Evolutionary conservation across 2,113 vertebrate species (phyloP), one percentile per base, ranked within the genome.

Genomic region (Lamprologus tigripictilis): DNA sequence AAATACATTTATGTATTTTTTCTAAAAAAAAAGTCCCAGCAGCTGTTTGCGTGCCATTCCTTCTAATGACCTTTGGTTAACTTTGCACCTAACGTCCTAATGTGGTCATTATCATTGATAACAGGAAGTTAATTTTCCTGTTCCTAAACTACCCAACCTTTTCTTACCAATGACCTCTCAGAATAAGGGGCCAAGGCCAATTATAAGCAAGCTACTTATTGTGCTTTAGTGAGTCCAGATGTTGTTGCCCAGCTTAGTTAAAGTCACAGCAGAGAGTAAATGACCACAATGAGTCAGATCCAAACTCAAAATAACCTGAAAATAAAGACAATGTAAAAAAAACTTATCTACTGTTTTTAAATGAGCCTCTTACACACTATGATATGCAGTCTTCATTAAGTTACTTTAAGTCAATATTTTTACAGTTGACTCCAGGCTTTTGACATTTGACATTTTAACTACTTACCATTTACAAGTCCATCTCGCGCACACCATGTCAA

Each of bases 81-180:
- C 84, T 93, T 94, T 96, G 88, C 91, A 92, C 89, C 92, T 95
- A 94, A 94, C 93, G 90, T 84, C 90, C 92, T 95, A 94, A 94
- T 94, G 92, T 83, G 40, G 90, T 88, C 92, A 92, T 96, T 93
- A 94, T 93, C 90, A 87, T 93, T 86, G 93, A 96, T 96, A 96
- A 96, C 96, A 96, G 96, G 96, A 96, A 96, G 95, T 94, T 92
- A 90, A 96, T 96, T 94, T 96, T 95, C 94, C 90, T 94, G 91
- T 94, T 94, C 92, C 90, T 94, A 90, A 94, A 95, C 93, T 92
- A 92, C 54, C 94, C 89, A 90, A 93, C 93, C 94, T 92, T 88
- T 85, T 90, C 89, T 93, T 93, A 94, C 94, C 94, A 85, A 82
- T 92, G 95, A 95, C 96, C 96, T 93, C 53, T 88, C 86, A 82